phyloP scores from a whole-genome alignment of 2,888 invertebrate species.

The Lasioglossum figueresi region DNA sequence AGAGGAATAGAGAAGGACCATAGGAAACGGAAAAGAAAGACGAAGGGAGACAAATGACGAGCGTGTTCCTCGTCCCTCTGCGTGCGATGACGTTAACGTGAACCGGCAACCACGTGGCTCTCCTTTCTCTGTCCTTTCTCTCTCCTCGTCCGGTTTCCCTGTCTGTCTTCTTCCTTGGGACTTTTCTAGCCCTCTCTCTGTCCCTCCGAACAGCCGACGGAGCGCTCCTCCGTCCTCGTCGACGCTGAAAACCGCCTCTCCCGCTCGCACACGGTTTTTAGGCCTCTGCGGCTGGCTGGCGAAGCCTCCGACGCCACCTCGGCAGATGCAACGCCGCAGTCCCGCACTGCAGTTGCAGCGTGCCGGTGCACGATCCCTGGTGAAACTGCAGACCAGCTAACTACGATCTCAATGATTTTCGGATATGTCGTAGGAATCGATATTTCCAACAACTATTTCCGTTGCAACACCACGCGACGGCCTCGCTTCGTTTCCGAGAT shows the following conservation, averaged over 20 bases:
- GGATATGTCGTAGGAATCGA: background rate
- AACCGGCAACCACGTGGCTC: conserved; percentile 71
- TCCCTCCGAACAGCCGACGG: background rate
- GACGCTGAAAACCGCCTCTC: conserved; percentile 54
- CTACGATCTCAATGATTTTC: background rate
- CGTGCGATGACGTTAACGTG: conserved; percentile 66
- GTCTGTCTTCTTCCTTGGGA: conserved; percentile 35
- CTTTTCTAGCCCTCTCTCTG: conserved; percentile 35
- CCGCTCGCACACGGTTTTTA: conserved; percentile 60
- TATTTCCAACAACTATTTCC: background rate
- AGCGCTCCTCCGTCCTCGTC: conserved; percentile 44
- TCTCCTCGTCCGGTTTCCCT: conserved; percentile 41
- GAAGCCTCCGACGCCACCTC: conserved; percentile 69
- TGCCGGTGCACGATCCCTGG: conserved; percentile 60
- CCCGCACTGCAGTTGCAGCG: conserved; percentile 79
- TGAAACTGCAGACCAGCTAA: background rate
- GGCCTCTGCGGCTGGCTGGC: conserved; percentile 66
- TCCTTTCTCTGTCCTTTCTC: conserved; percentile 62
- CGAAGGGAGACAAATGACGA: conserved; percentile 43
- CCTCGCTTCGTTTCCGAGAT: background rate
- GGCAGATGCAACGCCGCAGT: conserved; percentile 78
- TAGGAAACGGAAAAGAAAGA: conserved; percentile 44
- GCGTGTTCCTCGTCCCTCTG: conserved; percentile 41
- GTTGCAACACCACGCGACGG: background rate
- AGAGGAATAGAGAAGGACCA: background rate